Evolutionary conservation across 1,140 invertebrate genomes (phyloP), one percentile per base, ranked within the genome.

Genomic region (Brachionus rotundiformis): DNA sequence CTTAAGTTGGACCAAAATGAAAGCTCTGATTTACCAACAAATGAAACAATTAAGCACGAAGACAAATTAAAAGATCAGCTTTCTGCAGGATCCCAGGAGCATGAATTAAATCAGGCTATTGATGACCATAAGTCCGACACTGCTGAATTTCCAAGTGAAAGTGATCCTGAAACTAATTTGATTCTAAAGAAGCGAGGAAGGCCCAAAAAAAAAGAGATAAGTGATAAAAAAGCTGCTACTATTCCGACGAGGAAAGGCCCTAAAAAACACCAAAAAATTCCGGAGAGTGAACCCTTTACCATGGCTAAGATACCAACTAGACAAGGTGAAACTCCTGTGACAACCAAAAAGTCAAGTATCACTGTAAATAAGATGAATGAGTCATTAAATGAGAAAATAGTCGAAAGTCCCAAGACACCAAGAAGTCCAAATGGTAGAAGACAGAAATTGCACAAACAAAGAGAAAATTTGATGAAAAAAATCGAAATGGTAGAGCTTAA

Each of bases 381-480:
- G 2, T 0, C 23, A 33, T 2, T 27, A 61, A 2, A 63, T 29
- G 63, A 39, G 33, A 36, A 39, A 19, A 11, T 2, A 36, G 29
- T 27, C 16, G 1, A 6, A 7, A n/a, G 27, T 2, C 16, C 33
- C 2, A 68, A n/a, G 16, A 19, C 7, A 5, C 27, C 29, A 13
- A 19, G 63, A 19, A 68, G 19, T 61, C 63, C 63, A 16, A 36
- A 23, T 0, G 27, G 3, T 27, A 61, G 27, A 36, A 33, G 63
- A 33, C 31, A 68, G 11, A 33, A 36, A 19, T 33, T 68, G 27
- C 11, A 36, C 7, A 77, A 77, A 27, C 13, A 49, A 47, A 44
- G 39, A 49, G 49, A 77, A 47, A 49, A 47, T 59, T 47, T 59
- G 39, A 25, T 33, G 19, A 77, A 59, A 49, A 77, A 59, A 47